phyloP scores from a whole-genome alignment of 1,140 invertebrate species.

The Lepidurus couesii region DNA sequence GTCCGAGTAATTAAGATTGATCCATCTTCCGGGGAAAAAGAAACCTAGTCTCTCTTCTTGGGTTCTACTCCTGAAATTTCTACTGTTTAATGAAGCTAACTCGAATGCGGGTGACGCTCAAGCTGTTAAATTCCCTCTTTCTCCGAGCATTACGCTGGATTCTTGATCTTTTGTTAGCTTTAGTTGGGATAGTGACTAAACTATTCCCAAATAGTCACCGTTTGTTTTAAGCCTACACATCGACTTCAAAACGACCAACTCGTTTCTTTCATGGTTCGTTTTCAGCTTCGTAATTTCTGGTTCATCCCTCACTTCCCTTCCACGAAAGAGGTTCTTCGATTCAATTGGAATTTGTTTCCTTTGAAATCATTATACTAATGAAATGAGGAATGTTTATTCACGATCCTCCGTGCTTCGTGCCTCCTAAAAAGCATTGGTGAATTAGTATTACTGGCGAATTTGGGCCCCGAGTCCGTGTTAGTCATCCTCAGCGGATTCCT shows the following conservation, averaged over 20 bases:
- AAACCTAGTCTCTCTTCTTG: not conserved
- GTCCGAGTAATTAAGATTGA: not conserved
- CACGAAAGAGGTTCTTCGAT: too few relatives aligned
- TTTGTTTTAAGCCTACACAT: too few relatives aligned
- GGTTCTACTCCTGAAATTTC: not conserved
- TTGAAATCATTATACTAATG: too few relatives aligned
- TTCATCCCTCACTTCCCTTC: too few relatives aligned
- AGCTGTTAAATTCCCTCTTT: not conserved
- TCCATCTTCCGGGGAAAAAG: not conserved
- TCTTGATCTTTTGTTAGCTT: not conserved
- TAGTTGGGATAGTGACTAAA: not conserved
- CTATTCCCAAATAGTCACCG: too few relatives aligned
- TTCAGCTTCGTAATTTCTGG: too few relatives aligned
- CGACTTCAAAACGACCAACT: too few relatives aligned
- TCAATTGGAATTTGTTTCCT: too few relatives aligned
- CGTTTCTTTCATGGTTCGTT: too few relatives aligned
- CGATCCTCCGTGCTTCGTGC: not conserved
- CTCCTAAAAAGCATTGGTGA: not conserved
- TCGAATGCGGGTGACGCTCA: not conserved
- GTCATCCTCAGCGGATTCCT: not conserved
- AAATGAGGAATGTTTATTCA: not conserved
- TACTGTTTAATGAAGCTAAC: conserved; percentile 2
- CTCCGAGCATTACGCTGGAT: not conserved
- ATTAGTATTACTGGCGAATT: not conserved
- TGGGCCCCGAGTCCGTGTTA: not conserved